A percentile compares a stretch with the other conserved stretches of the same genome.
These are phyloP conservation scores for Xylocopa sonorina DNA, from an alignment of 1,140 invertebrate species.

Conservation along the genomic window DNA sequence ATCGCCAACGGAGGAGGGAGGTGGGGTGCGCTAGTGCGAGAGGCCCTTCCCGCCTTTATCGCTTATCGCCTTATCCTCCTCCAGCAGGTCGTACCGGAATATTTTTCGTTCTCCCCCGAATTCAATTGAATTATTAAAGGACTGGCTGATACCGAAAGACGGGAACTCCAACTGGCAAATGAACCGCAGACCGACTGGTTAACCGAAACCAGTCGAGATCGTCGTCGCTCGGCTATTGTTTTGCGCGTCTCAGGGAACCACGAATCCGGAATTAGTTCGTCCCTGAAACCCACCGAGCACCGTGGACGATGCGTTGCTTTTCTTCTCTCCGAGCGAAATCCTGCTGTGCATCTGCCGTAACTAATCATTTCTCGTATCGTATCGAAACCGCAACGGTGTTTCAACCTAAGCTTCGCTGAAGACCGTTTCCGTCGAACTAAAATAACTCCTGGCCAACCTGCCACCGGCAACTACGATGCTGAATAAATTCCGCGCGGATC, in stretches of 20 bases:
- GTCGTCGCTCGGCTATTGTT: constrained; percentile 71
- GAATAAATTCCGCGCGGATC: too few relatives aligned
- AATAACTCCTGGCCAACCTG: too few relatives aligned
- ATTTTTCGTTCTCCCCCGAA: constrained; percentile 24
- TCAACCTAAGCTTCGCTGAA: too few relatives aligned
- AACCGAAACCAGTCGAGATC: constrained; percentile 66
- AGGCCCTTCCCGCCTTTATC: constrained; percentile 22
- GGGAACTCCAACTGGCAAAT: constrained; percentile 61
- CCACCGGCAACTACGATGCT: too few relatives aligned
- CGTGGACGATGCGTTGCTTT: constrained; percentile 23
- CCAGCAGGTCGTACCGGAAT: too few relatives aligned
- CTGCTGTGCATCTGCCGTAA: constrained; percentile 1
- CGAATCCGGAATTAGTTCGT: constrained; percentile 69
- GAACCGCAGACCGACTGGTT: constrained; percentile 66
- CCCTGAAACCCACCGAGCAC: constrained; percentile 64
- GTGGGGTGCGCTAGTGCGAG: too few relatives aligned
- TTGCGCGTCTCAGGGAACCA: constrained; percentile 73
- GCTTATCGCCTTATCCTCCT: constrained; percentile 18
- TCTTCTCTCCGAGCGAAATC: constrained; percentile 46
- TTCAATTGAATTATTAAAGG: constrained; percentile 50
- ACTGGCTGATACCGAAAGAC: constrained; percentile 47
- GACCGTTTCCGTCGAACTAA: too few relatives aligned
- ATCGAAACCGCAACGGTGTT: neutral
- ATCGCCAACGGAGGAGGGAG: constrained; percentile 62
- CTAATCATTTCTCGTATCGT: neutral